A percentile compares a stretch with the other conserved stretches of the same genome.
Evolutionary conservation across 1,140 invertebrate genomes (phyloP).

Genomic region (Antheraea pernyi): DNA sequence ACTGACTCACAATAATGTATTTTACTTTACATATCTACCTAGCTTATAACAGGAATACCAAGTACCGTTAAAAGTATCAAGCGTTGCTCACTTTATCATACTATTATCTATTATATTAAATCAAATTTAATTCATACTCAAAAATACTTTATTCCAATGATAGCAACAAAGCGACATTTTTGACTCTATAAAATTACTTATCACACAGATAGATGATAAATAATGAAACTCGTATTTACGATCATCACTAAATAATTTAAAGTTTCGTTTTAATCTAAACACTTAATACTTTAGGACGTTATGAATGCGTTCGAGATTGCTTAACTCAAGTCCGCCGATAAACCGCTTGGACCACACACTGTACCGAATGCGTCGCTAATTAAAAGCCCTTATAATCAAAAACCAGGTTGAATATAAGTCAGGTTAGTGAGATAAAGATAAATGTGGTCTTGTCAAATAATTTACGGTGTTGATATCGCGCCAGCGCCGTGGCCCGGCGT

Average conservation of each 20-base stretch:
- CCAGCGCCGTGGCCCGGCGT: background rate
- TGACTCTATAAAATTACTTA: background rate
- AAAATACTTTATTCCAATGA: background rate
- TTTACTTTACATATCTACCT: too few species aligned
- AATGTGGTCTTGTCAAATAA: conserved; percentile 65
- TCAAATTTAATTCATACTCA: too few species aligned
- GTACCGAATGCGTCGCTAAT: conserved; percentile 41
- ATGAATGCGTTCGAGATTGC: conserved; percentile 54
- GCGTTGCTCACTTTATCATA: too few species aligned
- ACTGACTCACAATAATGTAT: too few species aligned
- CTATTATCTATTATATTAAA: too few species aligned
- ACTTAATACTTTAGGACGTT: conserved; percentile 40
- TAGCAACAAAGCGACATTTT: background rate
- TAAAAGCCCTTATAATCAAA: conserved; percentile 41
- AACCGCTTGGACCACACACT: conserved; percentile 59
- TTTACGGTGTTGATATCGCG: conserved; percentile 55
- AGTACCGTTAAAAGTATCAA: too few species aligned
- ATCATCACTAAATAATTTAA: conserved; percentile 27
- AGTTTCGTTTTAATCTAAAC: conserved; percentile 30
- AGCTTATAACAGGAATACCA: too few species aligned
- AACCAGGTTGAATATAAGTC: conserved; percentile 43
- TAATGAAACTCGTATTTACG: conserved; percentile 1
- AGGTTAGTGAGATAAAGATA: conserved; percentile 63
- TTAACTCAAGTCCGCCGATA: conserved; percentile 59
- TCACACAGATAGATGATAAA: background rate